Base-by-base conservation (phyloP, 2,888 invertebrate species). In the Diploptera punctata region DNA sequence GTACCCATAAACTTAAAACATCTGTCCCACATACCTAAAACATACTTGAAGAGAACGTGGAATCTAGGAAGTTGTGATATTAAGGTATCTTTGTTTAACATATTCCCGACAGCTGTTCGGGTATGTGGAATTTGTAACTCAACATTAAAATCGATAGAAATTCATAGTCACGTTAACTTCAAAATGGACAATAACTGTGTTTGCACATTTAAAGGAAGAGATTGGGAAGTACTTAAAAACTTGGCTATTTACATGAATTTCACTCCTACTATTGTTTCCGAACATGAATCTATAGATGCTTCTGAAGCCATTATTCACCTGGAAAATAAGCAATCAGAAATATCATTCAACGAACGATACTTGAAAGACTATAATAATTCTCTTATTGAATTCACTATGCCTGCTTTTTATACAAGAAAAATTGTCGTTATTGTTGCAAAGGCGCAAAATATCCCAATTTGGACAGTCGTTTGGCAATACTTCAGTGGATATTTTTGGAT, bases 381-480 rank as follows among this genome's bases (percentile, higher is more conserved):
- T 1, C 74, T 78, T 1, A 78, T 84, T 9, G 84, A 83, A 71
- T 84, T 81, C 75, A 81, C 83, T 0, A 72, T 74, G 10, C 80
- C 81, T 16, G 79, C 82, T 13, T 79, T 77, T 18, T 81, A 79
- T 72, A 84, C 29, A 13, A 57, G 85, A 72, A 76, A 80, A 33
- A 76, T 84, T 13, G 84, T 85, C 74, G 77, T 84, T 19, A 77
- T 85, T 2, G 83, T 82, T 1, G 83, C 83, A 0, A 83, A 84
- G 77, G 79, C 85, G 1, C 70, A 76, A 19, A 77, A 78, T 68
- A 80, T 84, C 38, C 85, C 85, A 0, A 80, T 83, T 70, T 85
- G 83, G 83, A 76, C 81, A 61, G 80, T 80, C 38, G 79, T 83
- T 21, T 57, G 10, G 9, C 24, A 29, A 21, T 26, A 29, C 24